These are phyloP conservation scores for Labeo calbasu DNA, from an alignment of 2,797 vertebrate species.

Conservation along the genomic window DNA sequence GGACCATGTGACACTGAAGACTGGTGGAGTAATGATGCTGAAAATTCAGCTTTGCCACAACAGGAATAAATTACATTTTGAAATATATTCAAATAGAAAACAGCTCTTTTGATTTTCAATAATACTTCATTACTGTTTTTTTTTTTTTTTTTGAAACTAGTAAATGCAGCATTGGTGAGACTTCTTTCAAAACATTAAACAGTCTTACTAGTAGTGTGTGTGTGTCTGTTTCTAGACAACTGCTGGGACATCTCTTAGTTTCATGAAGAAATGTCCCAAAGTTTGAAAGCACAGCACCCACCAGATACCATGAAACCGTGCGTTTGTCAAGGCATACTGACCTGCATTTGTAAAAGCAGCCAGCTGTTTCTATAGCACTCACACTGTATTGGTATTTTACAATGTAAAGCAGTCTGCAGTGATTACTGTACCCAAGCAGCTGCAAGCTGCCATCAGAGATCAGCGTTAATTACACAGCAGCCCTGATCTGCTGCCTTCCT, in stretches of 20 bases:
- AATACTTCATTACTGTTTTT: no score
- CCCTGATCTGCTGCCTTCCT: conserved; percentile 43
- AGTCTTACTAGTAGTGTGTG: no score
- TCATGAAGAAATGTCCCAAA: not conserved
- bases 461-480: conserved; percentile 62
- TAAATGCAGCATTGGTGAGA: no score
- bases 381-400: conserved; percentile 43
- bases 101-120: no score
- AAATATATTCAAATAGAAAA: no score
- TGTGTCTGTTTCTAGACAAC: conserved; percentile 10
- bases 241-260: not conserved
- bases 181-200: no score
- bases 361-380: conserved; percentile 55
- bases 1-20: no score
- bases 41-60: no score
- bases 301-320: not conserved
- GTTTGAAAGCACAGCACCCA: not conserved
- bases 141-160: no score
- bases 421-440: conserved; percentile 57
- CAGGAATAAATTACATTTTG: no score
- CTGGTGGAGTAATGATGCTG: no score
- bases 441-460: conserved; percentile 52
- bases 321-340: conserved; percentile 38
- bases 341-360: conserved; percentile 24
- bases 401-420: conserved; percentile 41